A percentile compares a stretch with the other conserved stretches of the same genome.
These are phyloP conservation scores for Plebejus argus DNA, from an alignment of 2,888 invertebrate species.

Conservation along the genomic window DNA sequence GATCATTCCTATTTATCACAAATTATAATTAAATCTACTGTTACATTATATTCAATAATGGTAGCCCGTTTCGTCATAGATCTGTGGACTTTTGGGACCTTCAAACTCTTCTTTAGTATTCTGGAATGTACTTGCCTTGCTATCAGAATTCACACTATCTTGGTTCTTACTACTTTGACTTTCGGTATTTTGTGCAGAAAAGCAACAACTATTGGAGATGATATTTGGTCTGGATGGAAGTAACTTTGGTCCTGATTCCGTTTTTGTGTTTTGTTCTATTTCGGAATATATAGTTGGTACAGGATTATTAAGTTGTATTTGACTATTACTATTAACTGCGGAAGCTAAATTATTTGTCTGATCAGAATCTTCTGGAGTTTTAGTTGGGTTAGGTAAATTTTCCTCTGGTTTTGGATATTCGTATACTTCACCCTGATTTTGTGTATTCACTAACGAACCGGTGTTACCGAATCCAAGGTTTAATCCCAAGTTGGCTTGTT, in stretches of 20 bases:
- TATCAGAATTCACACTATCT: conserved; percentile 27
- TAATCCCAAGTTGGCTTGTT: background rate
- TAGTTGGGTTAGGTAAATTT: conserved; percentile 30
- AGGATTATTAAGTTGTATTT: background rate
- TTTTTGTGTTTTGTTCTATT: background rate
- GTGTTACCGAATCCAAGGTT: background rate
- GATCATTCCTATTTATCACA: background rate
- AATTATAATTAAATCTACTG: background rate
- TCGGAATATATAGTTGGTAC: background rate
- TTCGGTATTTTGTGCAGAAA: background rate
- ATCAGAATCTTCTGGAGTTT: background rate
- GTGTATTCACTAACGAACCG: background rate
- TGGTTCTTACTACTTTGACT: background rate
- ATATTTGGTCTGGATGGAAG: conserved; percentile 20
- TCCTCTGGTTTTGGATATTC: conserved; percentile 41
- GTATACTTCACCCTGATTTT: conserved; percentile 35
- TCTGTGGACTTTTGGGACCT: conserved; percentile 61
- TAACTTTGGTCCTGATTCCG: background rate
- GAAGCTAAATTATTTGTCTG: background rate
- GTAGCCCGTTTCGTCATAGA: conserved; percentile 67
- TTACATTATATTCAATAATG: conserved; percentile 34
- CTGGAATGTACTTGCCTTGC: conserved; percentile 37
- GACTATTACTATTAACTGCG: background rate
- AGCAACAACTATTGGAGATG: background rate
- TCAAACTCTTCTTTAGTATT: conserved; percentile 58